These are phyloP conservation scores for Boleophthalmus pectinirostris DNA, from an alignment of 2,113 vertebrate genomes.

Conservation along the genomic window DNA sequence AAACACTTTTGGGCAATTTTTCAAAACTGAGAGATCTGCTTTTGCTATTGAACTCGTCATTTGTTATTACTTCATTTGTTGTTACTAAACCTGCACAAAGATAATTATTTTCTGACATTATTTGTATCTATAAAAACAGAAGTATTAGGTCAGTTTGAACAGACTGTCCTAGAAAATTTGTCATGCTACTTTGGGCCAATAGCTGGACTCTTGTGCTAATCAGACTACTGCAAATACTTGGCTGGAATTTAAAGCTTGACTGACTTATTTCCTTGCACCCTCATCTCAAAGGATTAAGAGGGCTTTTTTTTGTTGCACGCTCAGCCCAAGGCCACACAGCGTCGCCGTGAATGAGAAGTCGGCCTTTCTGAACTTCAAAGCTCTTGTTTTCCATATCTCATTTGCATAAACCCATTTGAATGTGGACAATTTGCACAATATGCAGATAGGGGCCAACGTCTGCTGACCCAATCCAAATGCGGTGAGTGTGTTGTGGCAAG, in stretches of 20 bases:
- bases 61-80: neutral
- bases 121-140: neutral
- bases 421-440: constrained; percentile 36
- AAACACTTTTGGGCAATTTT: too few species aligned
- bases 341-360: neutral
- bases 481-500: too few species aligned
- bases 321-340: neutral
- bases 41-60: too few species aligned
- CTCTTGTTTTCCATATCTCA: neutral
- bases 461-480: neutral
- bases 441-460: constrained; percentile 3
- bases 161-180: neutral
- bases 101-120: neutral
- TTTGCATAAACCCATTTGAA: constrained; percentile 56
- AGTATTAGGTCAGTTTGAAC: neutral
- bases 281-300: neutral
- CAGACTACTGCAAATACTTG: neutral
- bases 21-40: too few species aligned
- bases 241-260: neutral
- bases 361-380: neutral
- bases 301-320: neutral
- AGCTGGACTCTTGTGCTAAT: neutral
- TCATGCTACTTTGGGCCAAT: neutral
- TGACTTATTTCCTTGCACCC: neutral
- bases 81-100: neutral